Percentiles rank a stretch among this genome's conserved stretches.
Conservation (phyloP, 1,140 invertebrate genomes). For the Rhyacophila brunnea region DNA sequence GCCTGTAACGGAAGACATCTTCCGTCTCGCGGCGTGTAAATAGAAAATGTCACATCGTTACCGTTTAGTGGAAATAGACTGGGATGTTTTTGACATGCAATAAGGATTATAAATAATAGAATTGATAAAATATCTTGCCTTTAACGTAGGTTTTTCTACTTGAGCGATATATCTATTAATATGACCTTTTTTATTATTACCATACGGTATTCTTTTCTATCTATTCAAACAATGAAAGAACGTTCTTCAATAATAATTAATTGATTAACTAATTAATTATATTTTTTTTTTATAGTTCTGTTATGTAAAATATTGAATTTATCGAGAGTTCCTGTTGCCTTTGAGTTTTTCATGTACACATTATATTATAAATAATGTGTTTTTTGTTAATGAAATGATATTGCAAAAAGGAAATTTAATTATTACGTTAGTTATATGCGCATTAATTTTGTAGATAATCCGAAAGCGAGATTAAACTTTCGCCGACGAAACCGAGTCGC, state of each 20-base stretch:
- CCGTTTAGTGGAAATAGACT: not conserved
- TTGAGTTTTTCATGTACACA: constrained; percentile 3
- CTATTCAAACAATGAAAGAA: not conserved
- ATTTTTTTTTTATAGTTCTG: not conserved
- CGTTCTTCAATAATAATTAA: not conserved
- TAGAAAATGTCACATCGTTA: not conserved
- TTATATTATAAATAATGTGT: not conserved
- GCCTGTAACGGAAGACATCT: not conserved
- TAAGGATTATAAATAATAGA: constrained; percentile 14
- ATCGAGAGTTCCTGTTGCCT: constrained; percentile 21
- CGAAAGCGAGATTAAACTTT: not conserved
- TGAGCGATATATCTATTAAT: constrained; percentile 7
- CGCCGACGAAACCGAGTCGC: too few relatives aligned
- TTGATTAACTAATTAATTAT: too few relatives aligned
- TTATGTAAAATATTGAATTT: constrained; percentile 5
- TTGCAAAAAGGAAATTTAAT: not conserved
- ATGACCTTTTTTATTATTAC: constrained; percentile 4
- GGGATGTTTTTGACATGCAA: not conserved
- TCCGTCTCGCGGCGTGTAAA: too few relatives aligned
- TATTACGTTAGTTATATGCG: not conserved
- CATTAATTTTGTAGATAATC: too few relatives aligned
- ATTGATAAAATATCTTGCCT: constrained; percentile 24
- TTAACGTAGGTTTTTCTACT: constrained; percentile 20
- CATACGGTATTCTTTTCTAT: constrained; percentile 4
- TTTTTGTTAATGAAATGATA: not conserved